Evolutionary conservation across 2,888 invertebrate species (phyloP), one percentile per base, ranked within the genome.

Genomic region (Hanleya hanleyi): DNA sequence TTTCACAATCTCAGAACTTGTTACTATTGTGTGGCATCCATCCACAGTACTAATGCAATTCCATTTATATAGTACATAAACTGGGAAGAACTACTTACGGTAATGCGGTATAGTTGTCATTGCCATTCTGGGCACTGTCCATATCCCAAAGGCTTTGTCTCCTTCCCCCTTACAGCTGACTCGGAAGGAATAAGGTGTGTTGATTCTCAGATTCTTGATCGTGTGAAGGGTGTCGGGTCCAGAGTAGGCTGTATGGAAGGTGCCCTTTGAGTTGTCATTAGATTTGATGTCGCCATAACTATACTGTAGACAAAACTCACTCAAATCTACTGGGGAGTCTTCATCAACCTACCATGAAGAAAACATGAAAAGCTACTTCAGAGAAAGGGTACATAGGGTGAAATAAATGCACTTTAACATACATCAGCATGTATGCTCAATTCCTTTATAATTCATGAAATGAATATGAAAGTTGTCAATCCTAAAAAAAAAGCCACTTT

Each of bases 51-150:
- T n/a, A n/a, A n/a, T n/a, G n/a, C n/a, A n/a, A n/a, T n/a, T n/a
- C n/a, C n/a, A 38, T 12, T n/a, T 62, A 29, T 5, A 18, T n/a
- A 36, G 15, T 47, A 12, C 6, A 70, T 32, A 33, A 47, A 26
- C 5, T 7, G n/a, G 15, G 26, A 18, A 49, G 1, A 6, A 6
- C 15, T 22, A 85, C 88, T 81, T 75, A 91, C 92, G 89, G 83
- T 92, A 93, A 66, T 92, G 91, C 22, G 90, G 87, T 65, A 92
- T 87, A 33, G 87, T 87, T 0, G 93, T 93, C 67, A 81, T 79
- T n/a, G 91, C 90, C 15, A 92, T 88, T 75, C 91, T 89, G 6
- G 92, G 92, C 47, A 92, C 84, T 70, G 93, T 93, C 93, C 93
- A 93, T 5, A 92, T 91, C 76, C 92, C 91, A 91, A 92, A 92